Base-by-base conservation (phyloP, 2,888 invertebrate species). In the Brachypalpus laphriformis region DNA sequence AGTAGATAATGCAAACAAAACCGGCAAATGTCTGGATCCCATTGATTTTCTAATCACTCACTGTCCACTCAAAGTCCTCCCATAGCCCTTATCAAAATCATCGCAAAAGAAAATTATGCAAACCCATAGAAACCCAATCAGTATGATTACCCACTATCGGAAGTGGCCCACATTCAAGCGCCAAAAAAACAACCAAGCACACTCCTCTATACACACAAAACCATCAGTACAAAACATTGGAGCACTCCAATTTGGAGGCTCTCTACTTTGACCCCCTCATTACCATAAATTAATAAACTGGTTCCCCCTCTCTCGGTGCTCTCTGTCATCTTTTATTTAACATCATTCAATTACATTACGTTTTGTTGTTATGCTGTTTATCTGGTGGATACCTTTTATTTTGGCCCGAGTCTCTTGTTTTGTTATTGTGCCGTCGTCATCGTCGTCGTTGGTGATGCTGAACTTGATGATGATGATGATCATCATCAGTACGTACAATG, bases 241-340 rank as follows among this genome's bases (percentile, higher is more conserved):
- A 65, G 28, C 71, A 82, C 42, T 76, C 34, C 18, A 63, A 76
- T 72, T 71, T 76, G 65, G 37, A 40, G 76, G 65, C 57, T 70
- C 76, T 57, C 31, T 61, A 77, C 66, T 66, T 68, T 72, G 72
- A 54, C 47, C 40, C 51, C n/a, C 47, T 74, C 47, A 78, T 83
- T 78, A 83, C 68, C 82, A 78, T 83, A 74, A 83, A 78, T 78
- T 78, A 63, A 68, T 70, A 74, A 76, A 66, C 75, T 68, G 31
- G 72, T 61, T 40, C 28, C n/a, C n/a, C n/a, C 57, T 14, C 49
- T 42, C 20, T 45, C n/a, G n/a, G n/a, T 22, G 49, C 37, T 66
- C 59, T 20, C 49, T 57, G 63, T 59, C 68, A 68, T 56, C 54
- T 40, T 37, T 63, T 42, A 47, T 31, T 63, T 49, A 34, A 65